Conservation (phyloP, 2,113 vertebrate genomes). For the Euleptes europaea region DNA sequence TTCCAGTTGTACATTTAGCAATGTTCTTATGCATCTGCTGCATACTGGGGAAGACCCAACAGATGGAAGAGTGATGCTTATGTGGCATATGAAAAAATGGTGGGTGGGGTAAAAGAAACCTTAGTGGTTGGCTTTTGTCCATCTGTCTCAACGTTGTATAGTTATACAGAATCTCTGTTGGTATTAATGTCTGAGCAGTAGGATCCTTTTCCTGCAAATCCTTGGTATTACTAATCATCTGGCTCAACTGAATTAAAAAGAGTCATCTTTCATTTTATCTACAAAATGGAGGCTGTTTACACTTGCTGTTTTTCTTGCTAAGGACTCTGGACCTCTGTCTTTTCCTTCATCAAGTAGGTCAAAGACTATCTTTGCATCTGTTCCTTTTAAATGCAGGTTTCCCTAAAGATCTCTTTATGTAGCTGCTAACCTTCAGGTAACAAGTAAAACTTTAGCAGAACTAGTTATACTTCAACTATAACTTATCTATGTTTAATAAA, state of each 20-base stretch:
- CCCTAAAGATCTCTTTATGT: neutral
- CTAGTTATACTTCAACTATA: constrained; percentile 66
- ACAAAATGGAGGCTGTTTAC: rapidly evolving
- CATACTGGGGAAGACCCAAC: neutral
- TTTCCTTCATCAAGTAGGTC: rapidly evolving
- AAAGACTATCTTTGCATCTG: neutral
- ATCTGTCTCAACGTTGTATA: neutral
- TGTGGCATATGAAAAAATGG: neutral
- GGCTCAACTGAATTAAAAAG: neutral
- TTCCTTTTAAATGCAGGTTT: rapidly evolving
- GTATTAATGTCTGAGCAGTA: neutral
- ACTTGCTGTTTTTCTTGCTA: neutral
- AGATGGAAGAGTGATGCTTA: neutral
- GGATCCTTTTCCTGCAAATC: neutral
- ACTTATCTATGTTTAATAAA: constrained; percentile 51
- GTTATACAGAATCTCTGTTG: neutral
- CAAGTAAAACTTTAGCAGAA: constrained; percentile 33
- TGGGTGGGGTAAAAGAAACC: neutral
- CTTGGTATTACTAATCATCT: neutral
- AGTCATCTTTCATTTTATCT: neutral
- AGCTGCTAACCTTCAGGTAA: neutral
- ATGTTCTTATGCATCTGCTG: neutral
- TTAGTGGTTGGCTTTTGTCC: neutral
- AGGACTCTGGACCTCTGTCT: neutral
- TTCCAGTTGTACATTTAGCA: neutral